Conservation (phyloP, 2,113 vertebrate genomes). For the Tupaia tana region DNA sequence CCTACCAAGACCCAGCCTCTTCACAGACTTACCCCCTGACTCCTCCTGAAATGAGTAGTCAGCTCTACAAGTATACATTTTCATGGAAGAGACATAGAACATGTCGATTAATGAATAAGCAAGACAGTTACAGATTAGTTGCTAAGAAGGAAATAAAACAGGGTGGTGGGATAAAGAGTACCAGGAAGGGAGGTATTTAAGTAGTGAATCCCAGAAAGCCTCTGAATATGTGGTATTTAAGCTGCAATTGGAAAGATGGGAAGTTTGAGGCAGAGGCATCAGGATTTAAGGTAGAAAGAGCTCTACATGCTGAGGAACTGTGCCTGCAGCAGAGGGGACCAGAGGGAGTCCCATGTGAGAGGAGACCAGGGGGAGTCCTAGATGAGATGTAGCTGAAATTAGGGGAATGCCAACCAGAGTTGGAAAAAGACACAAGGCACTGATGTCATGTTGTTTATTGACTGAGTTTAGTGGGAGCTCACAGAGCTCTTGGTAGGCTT, state of each 20-base stretch:
- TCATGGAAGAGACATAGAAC: not conserved
- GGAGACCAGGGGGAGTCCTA: too few relatives aligned
- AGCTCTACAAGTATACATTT: not conserved
- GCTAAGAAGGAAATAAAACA: not conserved
- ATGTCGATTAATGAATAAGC: not conserved
- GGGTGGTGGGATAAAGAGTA: not conserved
- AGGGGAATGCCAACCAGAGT: too few relatives aligned
- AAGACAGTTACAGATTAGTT: not conserved
- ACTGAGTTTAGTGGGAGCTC: too few relatives aligned
- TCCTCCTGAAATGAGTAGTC: not conserved
- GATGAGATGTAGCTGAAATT: fast-evolving
- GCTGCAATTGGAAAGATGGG: not conserved
- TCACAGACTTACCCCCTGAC: not conserved
- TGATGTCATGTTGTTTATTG: too few relatives aligned
- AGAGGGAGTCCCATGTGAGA: too few relatives aligned
- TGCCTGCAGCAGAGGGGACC: too few relatives aligned
- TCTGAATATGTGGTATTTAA: not conserved
- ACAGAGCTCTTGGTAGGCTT: too few relatives aligned
- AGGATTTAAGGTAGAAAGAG: not conserved
- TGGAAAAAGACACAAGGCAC: too few relatives aligned
- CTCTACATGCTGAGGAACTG: not conserved
- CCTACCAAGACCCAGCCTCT: not conserved
- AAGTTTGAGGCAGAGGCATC: not conserved
- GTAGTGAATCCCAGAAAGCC: not conserved
- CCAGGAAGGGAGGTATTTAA: fast-evolving